These are phyloP conservation scores for Nomia melanderi DNA, from an alignment of 1,140 invertebrate species.

Conservation along the genomic window DNA sequence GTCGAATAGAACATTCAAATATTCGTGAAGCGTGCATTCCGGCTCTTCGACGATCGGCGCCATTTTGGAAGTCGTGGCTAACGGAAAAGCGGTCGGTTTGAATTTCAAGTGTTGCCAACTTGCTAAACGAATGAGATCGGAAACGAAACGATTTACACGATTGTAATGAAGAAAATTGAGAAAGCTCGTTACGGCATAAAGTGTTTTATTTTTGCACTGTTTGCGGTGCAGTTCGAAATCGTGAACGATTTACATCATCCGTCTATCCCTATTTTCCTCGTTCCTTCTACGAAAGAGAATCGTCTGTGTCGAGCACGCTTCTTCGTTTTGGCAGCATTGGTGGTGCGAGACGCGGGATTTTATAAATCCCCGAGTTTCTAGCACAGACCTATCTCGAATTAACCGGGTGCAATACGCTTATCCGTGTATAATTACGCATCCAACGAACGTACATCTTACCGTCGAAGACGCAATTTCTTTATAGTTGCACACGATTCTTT, in stretches of 20 bases:
- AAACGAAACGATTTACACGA: no score
- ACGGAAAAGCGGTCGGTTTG: neutral
- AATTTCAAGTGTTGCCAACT: neutral
- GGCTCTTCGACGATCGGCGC: no score
- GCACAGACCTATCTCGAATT: constrained; percentile 30
- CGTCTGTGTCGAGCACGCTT: neutral
- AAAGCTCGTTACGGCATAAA: neutral
- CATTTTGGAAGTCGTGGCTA: no score
- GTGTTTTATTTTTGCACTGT: constrained; percentile 31
- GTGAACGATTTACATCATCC: neutral
- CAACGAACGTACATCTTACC: neutral
- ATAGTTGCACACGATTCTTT: neutral
- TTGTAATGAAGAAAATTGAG: neutral
- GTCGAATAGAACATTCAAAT: no score
- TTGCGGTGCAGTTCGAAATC: constrained; percentile 1
- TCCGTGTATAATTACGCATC: neutral
- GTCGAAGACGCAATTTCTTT: neutral
- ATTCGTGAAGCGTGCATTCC: no score
- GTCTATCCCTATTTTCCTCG: neutral
- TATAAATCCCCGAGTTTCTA: neutral
- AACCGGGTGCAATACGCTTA: neutral
- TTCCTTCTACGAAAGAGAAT: constrained; percentile 6
- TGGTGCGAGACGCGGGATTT: constrained; percentile 10
- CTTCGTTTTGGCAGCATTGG: constrained; percentile 19
- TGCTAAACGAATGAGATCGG: neutral